Evolutionary conservation across 2,113 vertebrate species (phyloP).

Genomic region (Aleadryas rufinucha): DNA sequence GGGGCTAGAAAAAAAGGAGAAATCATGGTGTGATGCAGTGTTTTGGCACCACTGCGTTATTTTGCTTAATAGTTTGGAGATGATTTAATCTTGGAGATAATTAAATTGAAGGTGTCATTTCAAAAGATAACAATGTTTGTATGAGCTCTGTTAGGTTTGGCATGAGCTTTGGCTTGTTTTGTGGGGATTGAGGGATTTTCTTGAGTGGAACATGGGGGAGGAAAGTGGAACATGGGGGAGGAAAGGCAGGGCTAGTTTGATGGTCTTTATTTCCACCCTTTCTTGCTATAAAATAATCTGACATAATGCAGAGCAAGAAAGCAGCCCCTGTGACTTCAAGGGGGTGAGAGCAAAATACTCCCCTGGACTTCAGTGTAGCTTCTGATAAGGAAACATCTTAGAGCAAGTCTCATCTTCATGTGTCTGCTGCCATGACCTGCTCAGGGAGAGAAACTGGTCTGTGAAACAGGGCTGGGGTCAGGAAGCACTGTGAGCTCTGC

Average conservation of each 20-base stretch:
- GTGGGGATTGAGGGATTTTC: conserved; percentile 20
- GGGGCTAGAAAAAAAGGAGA: not conserved
- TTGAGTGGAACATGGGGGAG: not conserved
- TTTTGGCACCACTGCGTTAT: conserved; percentile 32
- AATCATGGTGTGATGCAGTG: not conserved
- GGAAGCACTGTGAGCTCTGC: not conserved
- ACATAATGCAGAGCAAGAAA: conserved; percentile 27
- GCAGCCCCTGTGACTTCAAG: not conserved
- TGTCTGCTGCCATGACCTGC: not conserved
- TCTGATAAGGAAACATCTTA: not conserved
- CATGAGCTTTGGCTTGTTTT: not conserved
- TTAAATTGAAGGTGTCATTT: conserved; percentile 66
- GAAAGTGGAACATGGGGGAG: not conserved
- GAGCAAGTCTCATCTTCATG: not conserved
- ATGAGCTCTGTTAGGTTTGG: conserved; percentile 43
- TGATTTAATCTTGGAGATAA: conserved; percentile 63
- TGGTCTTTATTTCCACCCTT: conserved; percentile 8
- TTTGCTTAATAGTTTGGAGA: conserved; percentile 52
- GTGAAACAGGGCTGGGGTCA: not conserved
- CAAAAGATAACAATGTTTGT: conserved; percentile 37
- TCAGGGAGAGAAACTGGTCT: not conserved
- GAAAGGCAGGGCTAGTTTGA: not conserved
- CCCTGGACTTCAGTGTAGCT: not conserved
- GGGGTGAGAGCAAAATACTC: not conserved
- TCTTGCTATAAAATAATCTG: conserved; percentile 30